Percentiles rank a stretch among this genome's conserved stretches.
Evolutionary conservation across 2,888 invertebrate species (phyloP).

Genomic region (Acanthococcus lagerstroemiae): DNA sequence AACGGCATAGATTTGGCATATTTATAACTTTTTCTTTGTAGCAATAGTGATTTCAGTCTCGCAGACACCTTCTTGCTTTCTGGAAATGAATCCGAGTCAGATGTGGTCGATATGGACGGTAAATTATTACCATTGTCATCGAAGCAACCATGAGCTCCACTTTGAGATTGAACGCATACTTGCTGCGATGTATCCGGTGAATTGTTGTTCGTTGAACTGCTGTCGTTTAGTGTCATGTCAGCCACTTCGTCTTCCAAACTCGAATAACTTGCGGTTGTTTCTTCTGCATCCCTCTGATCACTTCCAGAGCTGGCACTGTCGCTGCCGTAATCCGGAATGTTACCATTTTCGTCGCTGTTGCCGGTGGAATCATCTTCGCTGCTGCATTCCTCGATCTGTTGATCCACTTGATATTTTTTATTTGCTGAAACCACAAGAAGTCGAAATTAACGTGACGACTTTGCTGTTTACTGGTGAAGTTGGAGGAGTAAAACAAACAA

Average conservation of each 20-base stretch:
- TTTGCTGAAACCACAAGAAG: constrained; percentile 42
- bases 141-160: background rate
- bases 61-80: constrained; percentile 11
- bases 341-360: constrained; percentile 34
- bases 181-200: background rate
- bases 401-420: constrained; percentile 42
- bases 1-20: too few relatives aligned
- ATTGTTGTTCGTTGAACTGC: background rate
- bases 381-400: constrained; percentile 40
- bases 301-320: constrained; percentile 33
- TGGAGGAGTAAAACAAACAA: too few relatives aligned
- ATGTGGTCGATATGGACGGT: constrained; percentile 7
- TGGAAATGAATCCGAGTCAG: constrained; percentile 3
- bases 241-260: constrained; percentile 47
- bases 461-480: too few relatives aligned
- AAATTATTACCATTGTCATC: constrained; percentile 15
- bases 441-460: too few relatives aligned
- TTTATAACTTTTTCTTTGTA: constrained; percentile 1
- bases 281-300: constrained; percentile 42
- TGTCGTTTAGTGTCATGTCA: background rate
- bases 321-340: constrained; percentile 41
- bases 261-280: constrained; percentile 48
- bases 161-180: background rate
- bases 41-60: constrained; percentile 11
- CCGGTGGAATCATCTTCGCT: constrained; percentile 22